phyloP scores from a whole-genome alignment of 1,140 invertebrate species.

The Hyles vespertilio region DNA sequence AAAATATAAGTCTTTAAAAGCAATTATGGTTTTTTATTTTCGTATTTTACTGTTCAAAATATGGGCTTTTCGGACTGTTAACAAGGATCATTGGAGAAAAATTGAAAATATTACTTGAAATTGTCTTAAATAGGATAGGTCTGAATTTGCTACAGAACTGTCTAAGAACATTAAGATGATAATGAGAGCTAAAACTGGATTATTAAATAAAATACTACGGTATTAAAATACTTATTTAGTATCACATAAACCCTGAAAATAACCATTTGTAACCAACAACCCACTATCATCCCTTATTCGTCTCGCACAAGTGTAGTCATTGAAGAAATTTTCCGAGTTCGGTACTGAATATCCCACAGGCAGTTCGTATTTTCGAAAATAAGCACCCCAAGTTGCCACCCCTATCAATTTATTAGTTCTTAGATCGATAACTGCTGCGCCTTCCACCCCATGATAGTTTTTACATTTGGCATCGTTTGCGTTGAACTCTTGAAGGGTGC shows the following conservation, averaged over 20 bases:
- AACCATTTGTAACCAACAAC: constrained; percentile 7
- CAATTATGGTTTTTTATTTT: too few species aligned
- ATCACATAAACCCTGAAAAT: constrained; percentile 42
- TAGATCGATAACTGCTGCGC: constrained; percentile 32
- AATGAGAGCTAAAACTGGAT: too few species aligned
- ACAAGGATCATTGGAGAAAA: too few species aligned
- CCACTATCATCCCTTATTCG: constrained; percentile 31
- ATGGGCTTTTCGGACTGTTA: too few species aligned
- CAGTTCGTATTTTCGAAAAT: constrained; percentile 24
- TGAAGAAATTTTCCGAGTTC: constrained; percentile 39
- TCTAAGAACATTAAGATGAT: too few species aligned
- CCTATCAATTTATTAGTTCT: constrained; percentile 37
- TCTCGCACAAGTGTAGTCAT: constrained; percentile 37
- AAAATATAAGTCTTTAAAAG: too few species aligned
- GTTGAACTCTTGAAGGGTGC: constrained; percentile 25
- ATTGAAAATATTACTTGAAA: too few species aligned
- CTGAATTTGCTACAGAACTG: too few species aligned
- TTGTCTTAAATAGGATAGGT: too few species aligned
- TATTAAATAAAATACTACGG: too few species aligned
- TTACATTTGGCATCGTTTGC: constrained; percentile 17
- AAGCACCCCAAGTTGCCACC: constrained; percentile 44
- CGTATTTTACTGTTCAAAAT: too few species aligned
- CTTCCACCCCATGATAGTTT: constrained; percentile 39
- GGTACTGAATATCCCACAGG: constrained; percentile 47
- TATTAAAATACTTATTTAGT: neutral